Percentiles rank a stretch among this genome's conserved stretches.
phyloP scores from a whole-genome alignment of 2,113 vertebrate species.

The Cyrtonyx montezumae region DNA sequence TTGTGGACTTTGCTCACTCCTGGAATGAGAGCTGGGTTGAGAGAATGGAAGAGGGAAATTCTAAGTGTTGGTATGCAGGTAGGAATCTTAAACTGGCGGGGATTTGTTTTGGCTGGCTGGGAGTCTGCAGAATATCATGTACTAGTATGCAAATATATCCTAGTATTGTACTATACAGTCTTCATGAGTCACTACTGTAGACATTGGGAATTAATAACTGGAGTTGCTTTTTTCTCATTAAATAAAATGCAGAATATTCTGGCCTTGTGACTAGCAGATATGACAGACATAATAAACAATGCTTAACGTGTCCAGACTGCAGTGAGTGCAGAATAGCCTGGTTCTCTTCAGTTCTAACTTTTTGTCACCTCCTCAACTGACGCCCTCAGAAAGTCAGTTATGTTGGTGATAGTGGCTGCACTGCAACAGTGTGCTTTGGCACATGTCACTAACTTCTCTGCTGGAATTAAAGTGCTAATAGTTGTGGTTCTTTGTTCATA shows the following conservation, averaged over 20 bases:
- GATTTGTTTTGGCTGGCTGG: not conserved
- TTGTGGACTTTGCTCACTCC: constrained; percentile 92
- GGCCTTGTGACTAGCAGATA: not conserved
- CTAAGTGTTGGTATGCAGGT: constrained; percentile 90
- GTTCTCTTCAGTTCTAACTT: not conserved
- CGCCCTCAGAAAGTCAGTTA: not conserved
- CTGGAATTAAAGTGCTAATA: not conserved
- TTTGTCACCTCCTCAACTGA: not conserved
- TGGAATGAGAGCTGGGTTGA: constrained; percentile 89
- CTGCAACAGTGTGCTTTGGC: not conserved
- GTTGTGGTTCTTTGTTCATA: not conserved
- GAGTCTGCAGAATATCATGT: not conserved
- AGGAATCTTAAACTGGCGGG: constrained; percentile 35
- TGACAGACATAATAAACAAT: not conserved
- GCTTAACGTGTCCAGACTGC: not conserved
- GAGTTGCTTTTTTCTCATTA: not conserved
- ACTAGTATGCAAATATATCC: not conserved
- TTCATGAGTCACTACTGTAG: not conserved
- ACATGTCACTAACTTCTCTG: not conserved
- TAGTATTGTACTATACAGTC: not conserved
- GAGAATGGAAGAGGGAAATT: constrained; percentile 87
- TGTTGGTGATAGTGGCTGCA: not conserved
- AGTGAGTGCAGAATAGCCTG: not conserved
- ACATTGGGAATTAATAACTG: not conserved
- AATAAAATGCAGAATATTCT: not conserved